Base-by-base conservation (phyloP, 1,140 invertebrate genomes). In the Orius insidiosus region DNA sequence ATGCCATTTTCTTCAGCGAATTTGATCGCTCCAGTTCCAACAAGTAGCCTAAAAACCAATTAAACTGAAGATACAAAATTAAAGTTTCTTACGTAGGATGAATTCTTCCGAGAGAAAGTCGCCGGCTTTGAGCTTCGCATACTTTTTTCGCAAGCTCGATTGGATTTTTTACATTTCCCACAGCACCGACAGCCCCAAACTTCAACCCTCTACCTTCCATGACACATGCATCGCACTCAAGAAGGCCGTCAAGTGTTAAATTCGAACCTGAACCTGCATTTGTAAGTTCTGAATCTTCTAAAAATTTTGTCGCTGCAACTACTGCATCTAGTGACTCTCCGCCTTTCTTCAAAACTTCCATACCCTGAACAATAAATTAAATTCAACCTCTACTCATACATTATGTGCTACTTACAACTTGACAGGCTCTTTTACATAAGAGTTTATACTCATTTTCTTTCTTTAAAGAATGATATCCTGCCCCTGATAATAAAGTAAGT, bases 191-290 rank as follows among this genome's bases (percentile, higher is more conserved):
- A 44, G 85, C 85, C 14, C 86, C 90, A 70, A 81, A 92, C 52
- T 78, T 69, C 31, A 85, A 62, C 45, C 70, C 80, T 47, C 69
- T 66, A 1, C 85, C 86, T 65, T 90, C 79, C 88, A 95, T 95
- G 14, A 92, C 71, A 54, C 82, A 80, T 2, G 89, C 88, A 69
- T 96, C 92, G 64, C 86, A 92, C 68, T 95, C 87, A 1, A 95
- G 85, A 31, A 67, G 66, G 18, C 87, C 86, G 52, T 81, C 71
- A 57, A 78, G 68, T 36, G 82, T 93, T 38, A 95, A 68, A 68
- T 89, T 93, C 7, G 89, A 94, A 13, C 92, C 92, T 61, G 70
- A 78, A 2, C 92, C 93, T 55, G 89, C 87, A 72, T 98, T 98
- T 2, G 89, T 93, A 42, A 85, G 59, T 38, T 76, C 70, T 52